Evolutionary conservation across 1,140 invertebrate species (phyloP).

Genomic region (Drosophila ercepeae): DNA sequence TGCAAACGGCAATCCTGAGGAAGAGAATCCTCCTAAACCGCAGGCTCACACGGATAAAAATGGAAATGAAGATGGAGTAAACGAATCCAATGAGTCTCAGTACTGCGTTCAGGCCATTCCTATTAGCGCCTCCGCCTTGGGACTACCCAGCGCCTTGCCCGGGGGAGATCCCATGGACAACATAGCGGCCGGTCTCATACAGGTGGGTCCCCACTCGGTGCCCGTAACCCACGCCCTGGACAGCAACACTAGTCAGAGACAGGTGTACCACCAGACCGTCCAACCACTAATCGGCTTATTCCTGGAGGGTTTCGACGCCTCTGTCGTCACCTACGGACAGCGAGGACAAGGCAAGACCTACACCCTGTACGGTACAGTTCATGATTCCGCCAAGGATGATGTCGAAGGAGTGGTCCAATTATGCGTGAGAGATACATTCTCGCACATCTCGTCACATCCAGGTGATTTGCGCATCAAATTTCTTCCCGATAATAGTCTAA

Average conservation of each 20-base stretch:
- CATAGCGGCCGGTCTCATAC: conserved; percentile 73
- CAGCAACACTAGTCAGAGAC: conserved; percentile 83
- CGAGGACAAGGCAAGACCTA: conserved; percentile 91
- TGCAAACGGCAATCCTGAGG: conserved; percentile 13
- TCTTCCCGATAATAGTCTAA: background rate
- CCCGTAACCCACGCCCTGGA: conserved; percentile 84
- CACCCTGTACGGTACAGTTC: conserved; percentile 90
- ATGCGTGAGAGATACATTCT: conserved; percentile 90
- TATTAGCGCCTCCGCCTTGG: conserved; percentile 84
- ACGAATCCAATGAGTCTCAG: conserved; percentile 32
- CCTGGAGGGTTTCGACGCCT: conserved; percentile 89
- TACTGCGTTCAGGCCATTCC: conserved; percentile 87
- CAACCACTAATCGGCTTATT: conserved; percentile 86
- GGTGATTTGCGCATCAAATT: conserved; percentile 20
- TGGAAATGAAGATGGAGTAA: conserved; percentile 36
- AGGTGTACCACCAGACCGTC: conserved; percentile 84
- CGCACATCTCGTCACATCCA: conserved; percentile 86
- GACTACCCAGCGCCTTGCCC: conserved; percentile 75
- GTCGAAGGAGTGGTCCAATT: conserved; percentile 91
- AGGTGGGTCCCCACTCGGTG: conserved; percentile 75
- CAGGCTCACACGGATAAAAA: conserved; percentile 14
- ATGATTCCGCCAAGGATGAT: conserved; percentile 88
- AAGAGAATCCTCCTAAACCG: background rate
- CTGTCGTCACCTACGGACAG: conserved; percentile 91
- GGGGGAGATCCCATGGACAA: conserved; percentile 62